Evolutionary conservation across 1,140 invertebrate genomes (phyloP).

Genomic region (Heliconius hewitsoni): DNA sequence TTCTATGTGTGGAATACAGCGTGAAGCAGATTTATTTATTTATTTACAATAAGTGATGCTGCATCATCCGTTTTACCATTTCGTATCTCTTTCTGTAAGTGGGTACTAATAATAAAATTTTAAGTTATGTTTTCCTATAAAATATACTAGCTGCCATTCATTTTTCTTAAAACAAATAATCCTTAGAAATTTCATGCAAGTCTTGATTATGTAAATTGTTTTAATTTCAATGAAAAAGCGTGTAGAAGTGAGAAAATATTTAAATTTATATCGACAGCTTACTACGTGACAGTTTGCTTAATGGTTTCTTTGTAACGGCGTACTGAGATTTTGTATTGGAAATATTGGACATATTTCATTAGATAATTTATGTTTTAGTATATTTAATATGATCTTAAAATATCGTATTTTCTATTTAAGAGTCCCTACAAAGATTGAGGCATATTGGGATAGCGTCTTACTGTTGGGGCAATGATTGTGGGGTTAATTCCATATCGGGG

Average conservation of each 20-base stretch:
- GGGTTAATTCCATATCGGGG: no score
- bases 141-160: background rate
- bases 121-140: background rate
- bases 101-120: background rate
- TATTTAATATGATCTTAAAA: no score
- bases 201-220: constrained; percentile 17
- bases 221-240: constrained; percentile 38
- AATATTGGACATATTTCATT: background rate
- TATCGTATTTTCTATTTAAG: no score
- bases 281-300: constrained; percentile 44
- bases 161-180: constrained; percentile 9
- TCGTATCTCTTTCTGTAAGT: background rate
- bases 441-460: no score
- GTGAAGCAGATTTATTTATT: no score
- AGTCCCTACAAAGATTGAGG: no score
- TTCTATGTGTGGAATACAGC: no score
- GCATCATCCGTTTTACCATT: background rate
- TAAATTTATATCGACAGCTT: constrained; percentile 43
- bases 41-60: background rate
- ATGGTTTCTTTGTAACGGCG: constrained; percentile 38
- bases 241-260: constrained; percentile 40
- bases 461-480: no score
- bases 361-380: background rate
- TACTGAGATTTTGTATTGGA: constrained; percentile 12
- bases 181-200: background rate